These are phyloP conservation scores for Phenganax stokvisi DNA, from an alignment of 92 coral and sea anemone genomes.

Conservation along the genomic window DNA sequence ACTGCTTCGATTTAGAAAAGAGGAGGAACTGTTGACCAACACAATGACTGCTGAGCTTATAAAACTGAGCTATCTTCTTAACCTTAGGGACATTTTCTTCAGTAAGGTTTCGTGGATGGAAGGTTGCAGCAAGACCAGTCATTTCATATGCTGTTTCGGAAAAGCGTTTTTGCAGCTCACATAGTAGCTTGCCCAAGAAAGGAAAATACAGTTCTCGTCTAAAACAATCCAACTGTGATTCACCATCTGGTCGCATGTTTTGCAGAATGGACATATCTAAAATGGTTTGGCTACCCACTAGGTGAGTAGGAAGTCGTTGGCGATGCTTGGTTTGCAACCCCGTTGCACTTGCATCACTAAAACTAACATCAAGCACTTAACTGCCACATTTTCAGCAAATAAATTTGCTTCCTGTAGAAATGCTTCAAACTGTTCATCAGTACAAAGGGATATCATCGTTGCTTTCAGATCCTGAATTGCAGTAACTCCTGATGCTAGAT, in stretches of 20 bases:
- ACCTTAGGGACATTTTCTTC: constrained; percentile 30
- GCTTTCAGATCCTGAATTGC: constrained; percentile 13
- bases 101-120: constrained; percentile 14
- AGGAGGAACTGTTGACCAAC: too few species aligned
- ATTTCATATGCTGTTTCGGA: constrained; percentile 7
- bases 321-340: constrained; percentile 4
- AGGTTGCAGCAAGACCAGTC: constrained; percentile 1
- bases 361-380: not conserved
- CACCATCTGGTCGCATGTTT: too few species aligned
- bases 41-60: not conserved
- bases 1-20: too few species aligned
- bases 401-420: constrained; percentile 7
- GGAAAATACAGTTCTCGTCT: too few species aligned
- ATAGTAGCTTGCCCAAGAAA: too few species aligned
- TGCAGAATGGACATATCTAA: not conserved
- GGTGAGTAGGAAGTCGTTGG: constrained; percentile 1
- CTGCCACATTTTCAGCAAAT: constrained; percentile 5
- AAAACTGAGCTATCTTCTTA: constrained; percentile 14
- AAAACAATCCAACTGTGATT: too few species aligned
- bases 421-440: constrained; percentile 8
- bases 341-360: not conserved
- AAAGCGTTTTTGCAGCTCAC: constrained; percentile 1
- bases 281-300: not conserved
- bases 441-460: not conserved
- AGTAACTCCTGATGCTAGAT: constrained; percentile 13